Evolutionary conservation across 2,888 invertebrate genomes (phyloP).

Genomic region (Morinoia aosen): DNA sequence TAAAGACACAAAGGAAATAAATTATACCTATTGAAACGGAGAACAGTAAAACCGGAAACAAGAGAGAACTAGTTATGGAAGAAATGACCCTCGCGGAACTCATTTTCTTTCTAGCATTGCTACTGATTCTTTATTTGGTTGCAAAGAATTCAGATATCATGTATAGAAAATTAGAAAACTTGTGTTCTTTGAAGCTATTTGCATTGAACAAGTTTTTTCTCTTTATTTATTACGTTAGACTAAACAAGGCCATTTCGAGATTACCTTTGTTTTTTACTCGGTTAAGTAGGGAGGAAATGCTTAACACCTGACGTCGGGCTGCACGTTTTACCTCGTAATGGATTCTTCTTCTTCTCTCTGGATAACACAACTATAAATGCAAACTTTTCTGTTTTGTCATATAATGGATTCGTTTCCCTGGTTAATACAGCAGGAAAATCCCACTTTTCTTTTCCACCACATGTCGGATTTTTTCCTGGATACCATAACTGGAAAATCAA

Average conservation of each 20-base stretch:
- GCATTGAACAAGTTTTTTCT: background rate
- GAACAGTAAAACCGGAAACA: background rate
- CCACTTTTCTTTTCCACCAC: no score
- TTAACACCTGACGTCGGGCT: background rate
- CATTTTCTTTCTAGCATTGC: background rate
- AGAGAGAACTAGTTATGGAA: background rate
- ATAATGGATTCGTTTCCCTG: no score
- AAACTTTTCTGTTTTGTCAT: background rate
- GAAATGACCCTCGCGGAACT: background rate
- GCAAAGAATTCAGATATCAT: background rate
- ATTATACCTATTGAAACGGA: background rate
- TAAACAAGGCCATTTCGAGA: background rate
- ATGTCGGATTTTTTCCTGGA: no score
- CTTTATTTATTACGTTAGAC: background rate
- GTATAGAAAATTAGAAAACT: background rate
- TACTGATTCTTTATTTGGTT: background rate
- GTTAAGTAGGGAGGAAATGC: background rate
- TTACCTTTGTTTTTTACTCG: background rate
- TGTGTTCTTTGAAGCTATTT: background rate
- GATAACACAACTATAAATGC: background rate
- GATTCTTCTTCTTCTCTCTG: background rate
- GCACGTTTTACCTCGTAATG: background rate
- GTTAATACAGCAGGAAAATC: no score
- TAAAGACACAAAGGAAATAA: no score
- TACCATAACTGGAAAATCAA: no score